Evolutionary conservation across 1,140 invertebrate genomes (phyloP), one percentile per base, ranked within the genome.

Genomic region (Conus ventricosus): DNA sequence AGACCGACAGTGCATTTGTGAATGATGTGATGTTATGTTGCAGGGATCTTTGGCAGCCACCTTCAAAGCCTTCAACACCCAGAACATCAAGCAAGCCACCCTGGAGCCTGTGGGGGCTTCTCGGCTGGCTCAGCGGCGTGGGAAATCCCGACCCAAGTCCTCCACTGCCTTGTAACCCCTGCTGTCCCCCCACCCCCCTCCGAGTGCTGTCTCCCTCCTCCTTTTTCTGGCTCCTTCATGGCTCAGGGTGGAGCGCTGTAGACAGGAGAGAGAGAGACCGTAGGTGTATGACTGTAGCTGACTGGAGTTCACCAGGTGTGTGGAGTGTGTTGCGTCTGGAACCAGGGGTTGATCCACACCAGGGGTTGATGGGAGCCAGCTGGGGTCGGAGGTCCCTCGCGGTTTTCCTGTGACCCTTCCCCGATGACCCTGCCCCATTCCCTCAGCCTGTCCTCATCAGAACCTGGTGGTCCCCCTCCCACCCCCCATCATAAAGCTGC

Each of bases 81-180:
- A 96, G 91, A 97, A 97, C 25, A 96, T 97, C 92, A 96, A 97
- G 51, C 88, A 90, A 60, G 97, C 97, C 13, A 97, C 97, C 90
- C 94, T 97, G 27, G 98, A 98, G 80, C 98, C 98, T 1, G 98
- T 99, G 4, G 97, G 97, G 53, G 97, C 97, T 92, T 98, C 98
- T 1, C 97, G 97, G 92, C 95, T 99, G 84, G 98, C 98, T 17
- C 96, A 97, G 92, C 96, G 98, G 85, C 95, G 98, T 55, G 96
- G 96, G n/a, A 96, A 96, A 90, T 95, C 95, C 39, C 92, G 95
- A 88, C 95, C 96, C 53, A 96, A 96, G 92, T 95, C 93, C 89
- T 95, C 95, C 39, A 95, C 95, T 71, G 95, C 95, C 91, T 95
- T 95, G 78, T 94, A 91, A 91, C 90, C 55, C 78, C 67, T 71